Percentiles rank a stretch among this genome's conserved stretches.
Evolutionary conservation across 2,797 vertebrate species (phyloP).

Genomic region (Astyanax mexicanus): DNA sequence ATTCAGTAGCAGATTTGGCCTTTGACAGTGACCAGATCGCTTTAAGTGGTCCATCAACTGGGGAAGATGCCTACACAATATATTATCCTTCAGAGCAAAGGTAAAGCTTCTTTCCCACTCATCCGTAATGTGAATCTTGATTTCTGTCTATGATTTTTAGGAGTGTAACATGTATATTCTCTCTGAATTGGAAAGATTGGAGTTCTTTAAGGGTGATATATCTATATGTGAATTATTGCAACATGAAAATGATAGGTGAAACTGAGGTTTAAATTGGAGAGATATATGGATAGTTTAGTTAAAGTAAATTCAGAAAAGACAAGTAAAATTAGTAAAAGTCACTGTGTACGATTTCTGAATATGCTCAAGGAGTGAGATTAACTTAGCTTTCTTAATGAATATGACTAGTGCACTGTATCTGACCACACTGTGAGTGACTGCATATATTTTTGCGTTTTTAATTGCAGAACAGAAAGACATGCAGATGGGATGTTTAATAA

Average conservation of each 20-base stretch:
- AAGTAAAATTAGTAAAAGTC: too few species aligned
- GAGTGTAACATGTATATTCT: not conserved
- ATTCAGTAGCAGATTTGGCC: constrained; percentile 85
- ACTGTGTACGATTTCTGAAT: too few species aligned
- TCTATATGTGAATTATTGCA: too few species aligned
- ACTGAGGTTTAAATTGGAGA: too few species aligned
- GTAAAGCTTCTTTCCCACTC: constrained; percentile 70
- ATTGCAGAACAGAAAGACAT: constrained; percentile 85
- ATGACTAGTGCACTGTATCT: not conserved
- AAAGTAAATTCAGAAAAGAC: too few species aligned
- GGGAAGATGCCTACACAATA: constrained; percentile 83
- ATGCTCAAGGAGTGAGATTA: not conserved
- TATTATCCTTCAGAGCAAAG: constrained; percentile 88
- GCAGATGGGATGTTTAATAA: constrained; percentile 94
- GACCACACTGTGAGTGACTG: constrained; percentile 17
- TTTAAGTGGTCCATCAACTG: constrained; percentile 80
- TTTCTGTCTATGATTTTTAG: too few species aligned
- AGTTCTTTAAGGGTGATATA: too few species aligned
- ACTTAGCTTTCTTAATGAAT: not conserved
- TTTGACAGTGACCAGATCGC: constrained; percentile 86
- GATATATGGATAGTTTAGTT: too few species aligned
- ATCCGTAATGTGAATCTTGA: too few species aligned
- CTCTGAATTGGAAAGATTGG: too few species aligned
- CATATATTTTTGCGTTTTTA: constrained; percentile 74
- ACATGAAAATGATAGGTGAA: not conserved